phyloP scores from a whole-genome alignment of 2,113 vertebrate species.

The Syngnathus scovelli region DNA sequence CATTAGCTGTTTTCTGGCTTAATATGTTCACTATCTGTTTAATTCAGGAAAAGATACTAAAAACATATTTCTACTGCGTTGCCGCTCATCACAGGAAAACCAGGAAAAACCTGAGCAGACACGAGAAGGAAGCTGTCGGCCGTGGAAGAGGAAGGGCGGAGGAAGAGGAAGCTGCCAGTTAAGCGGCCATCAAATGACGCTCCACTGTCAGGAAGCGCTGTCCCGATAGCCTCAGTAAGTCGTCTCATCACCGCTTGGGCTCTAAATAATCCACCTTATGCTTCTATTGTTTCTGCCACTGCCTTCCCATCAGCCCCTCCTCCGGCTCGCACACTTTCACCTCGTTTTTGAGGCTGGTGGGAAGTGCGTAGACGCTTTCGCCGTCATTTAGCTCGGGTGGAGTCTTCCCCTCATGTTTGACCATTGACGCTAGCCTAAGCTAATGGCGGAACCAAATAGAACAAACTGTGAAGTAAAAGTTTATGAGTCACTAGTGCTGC shows the following conservation, averaged over 20 bases:
- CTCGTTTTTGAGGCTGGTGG: neutral
- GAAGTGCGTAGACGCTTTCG: neutral
- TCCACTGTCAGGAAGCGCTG: constrained; percentile 36
- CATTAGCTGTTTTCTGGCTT: too few species aligned
- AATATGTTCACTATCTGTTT: too few species aligned
- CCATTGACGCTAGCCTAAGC: constrained; percentile 3
- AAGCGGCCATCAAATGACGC: constrained; percentile 42
- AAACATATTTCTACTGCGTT: too few species aligned
- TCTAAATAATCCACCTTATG: constrained; percentile 52
- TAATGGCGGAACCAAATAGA: neutral
- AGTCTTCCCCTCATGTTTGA: constrained; percentile 1
- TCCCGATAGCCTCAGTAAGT: constrained; percentile 29
- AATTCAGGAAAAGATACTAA: too few species aligned
- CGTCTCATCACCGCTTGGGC: constrained; percentile 30
- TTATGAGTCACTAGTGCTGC: neutral
- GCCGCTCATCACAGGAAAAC: too few species aligned
- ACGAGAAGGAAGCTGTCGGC: constrained; percentile 31
- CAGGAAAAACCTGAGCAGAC: constrained; percentile 35
- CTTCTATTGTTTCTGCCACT: constrained; percentile 54
- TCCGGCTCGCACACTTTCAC: constrained; percentile 40
- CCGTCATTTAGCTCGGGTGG: neutral
- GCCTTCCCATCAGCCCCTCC: constrained; percentile 31
- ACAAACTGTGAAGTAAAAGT: neutral
- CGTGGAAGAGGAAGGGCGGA: constrained; percentile 46
- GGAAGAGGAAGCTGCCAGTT: constrained; percentile 24